These are phyloP conservation scores for Malacosoma neustria DNA, from an alignment of 2,888 invertebrate genomes.

Conservation along the genomic window DNA sequence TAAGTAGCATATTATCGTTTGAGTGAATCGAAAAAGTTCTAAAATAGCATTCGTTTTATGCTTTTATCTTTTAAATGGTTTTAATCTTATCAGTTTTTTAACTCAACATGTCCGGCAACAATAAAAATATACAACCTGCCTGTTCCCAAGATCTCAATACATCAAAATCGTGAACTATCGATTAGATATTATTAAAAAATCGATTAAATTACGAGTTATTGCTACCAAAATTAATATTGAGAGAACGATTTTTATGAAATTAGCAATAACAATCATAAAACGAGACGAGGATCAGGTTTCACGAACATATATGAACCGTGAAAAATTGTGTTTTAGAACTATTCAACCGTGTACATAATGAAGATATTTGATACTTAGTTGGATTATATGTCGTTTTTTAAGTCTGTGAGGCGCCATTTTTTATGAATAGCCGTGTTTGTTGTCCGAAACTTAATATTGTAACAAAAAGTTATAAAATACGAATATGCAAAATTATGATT, in stretches of 20 bases:
- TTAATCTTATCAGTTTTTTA: conserved; percentile 39
- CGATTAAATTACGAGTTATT: conserved; percentile 20
- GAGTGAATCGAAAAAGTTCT: conserved; percentile 9
- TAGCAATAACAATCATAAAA: conserved; percentile 23
- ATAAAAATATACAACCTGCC: conserved; percentile 31
- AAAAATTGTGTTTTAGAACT: conserved; percentile 45
- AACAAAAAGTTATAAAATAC: conserved; percentile 12
- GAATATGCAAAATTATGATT: conserved; percentile 12
- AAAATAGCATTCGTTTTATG: conserved; percentile 6
- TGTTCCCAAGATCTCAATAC: conserved; percentile 17
- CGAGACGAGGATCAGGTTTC: conserved; percentile 26
- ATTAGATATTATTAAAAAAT: conserved; percentile 14
- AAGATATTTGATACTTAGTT: conserved; percentile 30
- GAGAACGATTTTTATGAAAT: conserved; percentile 18
- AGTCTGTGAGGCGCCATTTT: conserved; percentile 49
- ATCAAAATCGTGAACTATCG: conserved; percentile 9
- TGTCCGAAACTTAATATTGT: conserved; percentile 16
- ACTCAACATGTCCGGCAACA: conserved; percentile 25
- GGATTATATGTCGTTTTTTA: conserved; percentile 46
- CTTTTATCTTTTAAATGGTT: conserved; percentile 30
- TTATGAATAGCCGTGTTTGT: conserved; percentile 18
- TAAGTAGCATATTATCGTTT: not conserved
- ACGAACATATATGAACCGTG: conserved; percentile 30
- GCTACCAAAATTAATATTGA: conserved; percentile 21
- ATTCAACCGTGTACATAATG: conserved; percentile 39